phyloP scores from a whole-genome alignment of 2,113 vertebrate genomes.

The Strix uralensis region DNA sequence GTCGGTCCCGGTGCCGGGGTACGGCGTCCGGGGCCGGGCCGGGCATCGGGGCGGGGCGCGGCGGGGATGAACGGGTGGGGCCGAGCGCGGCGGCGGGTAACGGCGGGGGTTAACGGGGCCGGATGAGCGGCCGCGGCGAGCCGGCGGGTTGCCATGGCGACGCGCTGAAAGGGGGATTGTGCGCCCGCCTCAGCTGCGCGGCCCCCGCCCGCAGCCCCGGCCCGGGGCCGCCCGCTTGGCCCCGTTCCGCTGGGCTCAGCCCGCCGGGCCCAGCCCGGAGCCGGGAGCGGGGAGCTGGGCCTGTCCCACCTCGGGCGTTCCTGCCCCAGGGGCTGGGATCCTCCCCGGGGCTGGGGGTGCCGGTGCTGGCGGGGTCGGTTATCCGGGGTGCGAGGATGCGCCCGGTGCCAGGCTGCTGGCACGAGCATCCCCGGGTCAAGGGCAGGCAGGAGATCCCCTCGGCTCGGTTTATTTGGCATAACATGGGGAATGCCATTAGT shows the following conservation, averaged over 20 bases:
- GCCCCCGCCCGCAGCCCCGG: slow-evolving; percentile 13
- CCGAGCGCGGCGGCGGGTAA: slow-evolving; percentile 34
- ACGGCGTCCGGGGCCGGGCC: background rate
- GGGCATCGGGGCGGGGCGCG: background rate
- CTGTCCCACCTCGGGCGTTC: background rate
- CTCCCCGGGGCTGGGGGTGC: too few relatives aligned
- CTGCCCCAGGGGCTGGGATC: background rate
- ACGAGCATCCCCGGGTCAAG: background rate
- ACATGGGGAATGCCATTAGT: background rate
- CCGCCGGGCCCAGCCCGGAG: background rate
- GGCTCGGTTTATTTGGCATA: background rate
- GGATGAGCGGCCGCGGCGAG: slow-evolving; percentile 66
- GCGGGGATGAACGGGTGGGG: slow-evolving; percentile 12
- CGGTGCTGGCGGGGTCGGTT: background rate
- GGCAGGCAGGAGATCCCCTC: background rate
- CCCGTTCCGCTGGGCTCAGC: background rate
- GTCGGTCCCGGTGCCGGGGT: background rate
- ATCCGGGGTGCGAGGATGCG: background rate
- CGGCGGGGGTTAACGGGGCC: slow-evolving; percentile 30
- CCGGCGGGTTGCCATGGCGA: slow-evolving; percentile 73
- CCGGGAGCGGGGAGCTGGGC: background rate
- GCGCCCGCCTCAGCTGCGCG: slow-evolving; percentile 41
- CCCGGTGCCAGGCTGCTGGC: background rate
- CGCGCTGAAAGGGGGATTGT: slow-evolving; percentile 76
- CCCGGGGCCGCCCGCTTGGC: background rate